Evolutionary conservation across 1,140 invertebrate species (phyloP), one percentile per base, ranked within the genome.

Genomic region (Oryctes rhinoceros): DNA sequence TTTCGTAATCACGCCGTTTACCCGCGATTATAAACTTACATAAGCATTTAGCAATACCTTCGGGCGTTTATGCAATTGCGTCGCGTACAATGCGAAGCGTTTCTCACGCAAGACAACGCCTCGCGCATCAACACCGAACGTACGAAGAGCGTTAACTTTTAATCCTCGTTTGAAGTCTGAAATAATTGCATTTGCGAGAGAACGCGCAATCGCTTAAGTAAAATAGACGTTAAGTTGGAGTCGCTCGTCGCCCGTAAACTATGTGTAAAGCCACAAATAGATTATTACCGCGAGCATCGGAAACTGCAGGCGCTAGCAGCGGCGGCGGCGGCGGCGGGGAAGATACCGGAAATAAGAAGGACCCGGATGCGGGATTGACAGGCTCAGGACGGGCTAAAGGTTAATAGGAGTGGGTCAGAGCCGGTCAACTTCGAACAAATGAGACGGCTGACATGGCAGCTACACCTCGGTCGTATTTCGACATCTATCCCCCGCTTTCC

Each of bases 341-440:
- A 24, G 3, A 18, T 67, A 18, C 65, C 65, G n/a, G 65, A 24
- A 67, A 67, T 67, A 24, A 67, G 65, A 24, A 62, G 53, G 53
- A 20, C 15, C 53, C 53, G 53, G 53, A 62, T 62, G 53, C 53
- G 18, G 65, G 65, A 67, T 67, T 67, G 65, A 67, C 53, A 62
- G 53, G 53, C 53, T 11, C 53, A 15, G 53, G 13, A 62, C 65
- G 65, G 65, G 65, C 65, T 67, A 71, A 24, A 71, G 65, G 65
- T 71, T 71, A 71, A 71, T 71, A 37, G 65, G 20, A 71, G 65
- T 35, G 65, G 65, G 65, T 71, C 65, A 24, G 35, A 71, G 65
- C 65, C 65, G 65, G 65, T 71, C 65, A 71, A 71, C 65, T 71
- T 71, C 65, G 65, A 71, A 71, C 65, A 71, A 71, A 71, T 71